Evolutionary conservation across 1,140 invertebrate genomes (phyloP).

Genomic region (Penaeus japonicus): DNA sequence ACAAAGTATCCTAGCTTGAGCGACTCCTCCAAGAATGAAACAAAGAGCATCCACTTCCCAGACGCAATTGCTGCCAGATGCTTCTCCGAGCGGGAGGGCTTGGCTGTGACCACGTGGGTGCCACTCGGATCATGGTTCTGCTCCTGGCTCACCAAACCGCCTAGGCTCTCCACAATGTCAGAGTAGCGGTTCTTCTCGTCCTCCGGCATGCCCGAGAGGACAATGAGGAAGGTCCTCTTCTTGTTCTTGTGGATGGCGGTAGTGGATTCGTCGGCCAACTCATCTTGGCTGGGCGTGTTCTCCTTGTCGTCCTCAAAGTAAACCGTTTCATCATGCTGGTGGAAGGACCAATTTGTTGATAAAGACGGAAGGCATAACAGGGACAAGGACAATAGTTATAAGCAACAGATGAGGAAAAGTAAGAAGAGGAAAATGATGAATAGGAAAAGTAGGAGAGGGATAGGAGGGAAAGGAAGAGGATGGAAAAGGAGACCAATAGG

Average conservation of each 20-base stretch:
- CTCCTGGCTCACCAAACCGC: slow-evolving; percentile 72
- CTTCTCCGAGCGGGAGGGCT: slow-evolving; percentile 83
- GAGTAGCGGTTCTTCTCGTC: slow-evolving; percentile 65
- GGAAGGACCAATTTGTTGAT: too few relatives aligned
- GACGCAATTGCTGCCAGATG: slow-evolving; percentile 81
- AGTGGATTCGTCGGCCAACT: background rate
- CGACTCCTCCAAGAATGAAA: slow-evolving; percentile 77
- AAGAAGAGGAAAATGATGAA: too few relatives aligned
- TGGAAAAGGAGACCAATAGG: too few relatives aligned
- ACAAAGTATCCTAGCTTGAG: slow-evolving; percentile 73
- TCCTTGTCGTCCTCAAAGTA: background rate
- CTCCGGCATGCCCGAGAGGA: slow-evolving; percentile 65
- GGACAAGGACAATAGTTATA: too few relatives aligned
- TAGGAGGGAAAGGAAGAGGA: too few relatives aligned
- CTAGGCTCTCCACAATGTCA: slow-evolving; percentile 71
- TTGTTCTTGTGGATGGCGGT: background rate
- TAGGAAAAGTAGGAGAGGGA: too few relatives aligned
- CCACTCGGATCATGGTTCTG: slow-evolving; percentile 72
- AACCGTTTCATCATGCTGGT: background rate
- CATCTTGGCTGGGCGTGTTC: background rate
- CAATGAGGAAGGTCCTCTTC: slow-evolving; percentile 42
- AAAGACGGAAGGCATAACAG: too few relatives aligned
- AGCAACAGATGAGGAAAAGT: too few relatives aligned
- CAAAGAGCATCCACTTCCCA: slow-evolving; percentile 86
- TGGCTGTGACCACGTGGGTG: slow-evolving; percentile 81